Evolutionary conservation across 2,113 vertebrate species (phyloP).

Genomic region (Enhydra lutris): DNA sequence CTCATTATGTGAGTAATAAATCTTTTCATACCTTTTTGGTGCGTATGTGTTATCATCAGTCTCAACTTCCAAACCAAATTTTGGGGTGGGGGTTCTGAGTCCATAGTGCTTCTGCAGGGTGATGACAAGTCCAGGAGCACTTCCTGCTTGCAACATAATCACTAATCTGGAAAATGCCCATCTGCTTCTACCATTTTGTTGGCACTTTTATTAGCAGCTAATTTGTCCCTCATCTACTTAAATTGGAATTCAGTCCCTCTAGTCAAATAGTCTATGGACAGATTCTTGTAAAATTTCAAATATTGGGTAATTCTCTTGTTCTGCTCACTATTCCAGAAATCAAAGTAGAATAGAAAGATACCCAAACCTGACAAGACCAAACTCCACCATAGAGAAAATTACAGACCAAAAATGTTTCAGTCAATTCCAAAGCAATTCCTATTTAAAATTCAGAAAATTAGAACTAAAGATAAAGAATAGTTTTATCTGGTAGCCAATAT

Average conservation of each 20-base stretch:
- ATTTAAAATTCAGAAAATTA: background rate
- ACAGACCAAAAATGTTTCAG: background rate
- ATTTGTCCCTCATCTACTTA: background rate
- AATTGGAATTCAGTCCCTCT: background rate
- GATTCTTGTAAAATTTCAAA: background rate
- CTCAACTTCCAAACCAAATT: background rate
- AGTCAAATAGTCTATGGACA: background rate
- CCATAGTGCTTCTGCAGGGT: background rate
- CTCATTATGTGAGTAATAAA: background rate
- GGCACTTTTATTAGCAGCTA: background rate
- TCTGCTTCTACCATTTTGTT: background rate
- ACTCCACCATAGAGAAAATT: background rate
- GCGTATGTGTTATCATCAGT: background rate
- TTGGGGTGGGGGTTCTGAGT: background rate
- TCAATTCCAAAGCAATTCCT: background rate
- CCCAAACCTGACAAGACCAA: background rate
- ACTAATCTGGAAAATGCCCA: background rate
- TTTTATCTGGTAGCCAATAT: background rate
- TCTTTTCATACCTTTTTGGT: background rate
- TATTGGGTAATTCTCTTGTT: background rate
- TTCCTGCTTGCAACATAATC: background rate
- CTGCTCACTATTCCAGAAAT: background rate
- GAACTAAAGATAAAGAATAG: background rate
- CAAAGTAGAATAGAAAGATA: background rate
- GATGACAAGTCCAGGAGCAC: background rate